Percentiles rank a stretch among this genome's conserved stretches.
phyloP scores from a whole-genome alignment of 2,797 vertebrate species.

The Harpagifer antarcticus region DNA sequence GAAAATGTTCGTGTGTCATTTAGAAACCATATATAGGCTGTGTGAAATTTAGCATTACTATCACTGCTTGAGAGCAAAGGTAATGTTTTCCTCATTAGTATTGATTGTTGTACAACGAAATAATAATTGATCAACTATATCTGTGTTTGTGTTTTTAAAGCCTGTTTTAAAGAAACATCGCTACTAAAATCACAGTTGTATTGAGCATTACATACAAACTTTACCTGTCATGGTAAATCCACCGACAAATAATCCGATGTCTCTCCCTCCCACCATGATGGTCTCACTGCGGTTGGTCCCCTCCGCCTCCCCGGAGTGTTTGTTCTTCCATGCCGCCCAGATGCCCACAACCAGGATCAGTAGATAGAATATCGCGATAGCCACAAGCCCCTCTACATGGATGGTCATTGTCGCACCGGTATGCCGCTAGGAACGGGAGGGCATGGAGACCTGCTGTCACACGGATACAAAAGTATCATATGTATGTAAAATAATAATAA shows the following conservation, averaged over 20 bases:
- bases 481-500: too few relatives aligned
- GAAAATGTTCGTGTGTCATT: too few relatives aligned
- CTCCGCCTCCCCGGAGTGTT: slow-evolving; percentile 89
- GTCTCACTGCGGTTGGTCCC: slow-evolving; percentile 92
- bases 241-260: slow-evolving; percentile 96
- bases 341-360: slow-evolving; percentile 95
- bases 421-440: slow-evolving; percentile 71
- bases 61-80: too few relatives aligned
- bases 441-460: slow-evolving; percentile 77
- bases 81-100: too few relatives aligned
- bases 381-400: slow-evolving; percentile 94
- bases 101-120: neutral
- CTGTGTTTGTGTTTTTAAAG: neutral
- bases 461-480: neutral
- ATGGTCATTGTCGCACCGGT: slow-evolving; percentile 87
- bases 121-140: too few relatives aligned
- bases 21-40: too few relatives aligned
- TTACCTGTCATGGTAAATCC: slow-evolving; percentile 98
- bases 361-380: slow-evolving; percentile 94
- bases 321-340: slow-evolving; percentile 99
- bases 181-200: neutral
- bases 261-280: slow-evolving; percentile 97
- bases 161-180: neutral
- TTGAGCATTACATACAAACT: neutral
- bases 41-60: too few relatives aligned